Evolutionary conservation across 2,113 vertebrate species (phyloP).

Genomic region (human): GRCh38 chr5:31382501-31383000

Average conservation of each 20-base stretch:
- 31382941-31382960: constrained; percentile 67
- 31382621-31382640: constrained; percentile 27
- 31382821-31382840: constrained; percentile 57
- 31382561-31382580: constrained; percentile 48
- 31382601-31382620: constrained; percentile 49
- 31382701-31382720: not conserved
- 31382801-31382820: constrained; percentile 69
- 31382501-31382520: not conserved
- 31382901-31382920: constrained; percentile 65
- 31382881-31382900: accelerated
- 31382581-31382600: constrained; percentile 54
- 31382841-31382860: not conserved
- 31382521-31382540: constrained; percentile 6
- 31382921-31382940: constrained; percentile 70
- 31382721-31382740: constrained; percentile 62
- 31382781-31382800: constrained; percentile 64
- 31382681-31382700: constrained; percentile 70
- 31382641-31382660: not conserved
- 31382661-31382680: constrained; percentile 45
- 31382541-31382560: constrained; percentile 46
- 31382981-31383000: constrained; percentile 75
- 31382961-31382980: constrained; percentile 75
- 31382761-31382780: not conserved
- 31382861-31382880: too few relatives aligned
- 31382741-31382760: constrained; percentile 58